Percentiles rank a stretch among this genome's conserved stretches.
phyloP scores from a whole-genome alignment of 2,113 vertebrate species.

The Malurus alboscapulatus region DNA sequence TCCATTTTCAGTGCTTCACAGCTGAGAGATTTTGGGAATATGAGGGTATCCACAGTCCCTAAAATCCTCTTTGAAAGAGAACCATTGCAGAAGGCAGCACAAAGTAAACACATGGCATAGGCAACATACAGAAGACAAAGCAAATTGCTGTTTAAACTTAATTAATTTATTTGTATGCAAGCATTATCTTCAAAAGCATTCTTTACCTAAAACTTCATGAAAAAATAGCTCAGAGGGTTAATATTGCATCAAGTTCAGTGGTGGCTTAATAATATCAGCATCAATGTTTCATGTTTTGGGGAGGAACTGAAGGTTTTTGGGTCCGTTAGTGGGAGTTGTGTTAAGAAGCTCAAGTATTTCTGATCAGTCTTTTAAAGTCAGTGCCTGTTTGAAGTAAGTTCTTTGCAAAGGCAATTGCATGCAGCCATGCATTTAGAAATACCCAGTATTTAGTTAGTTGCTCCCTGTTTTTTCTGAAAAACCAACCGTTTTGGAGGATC shows the following conservation, averaged over 20 bases:
- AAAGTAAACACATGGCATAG: background rate
- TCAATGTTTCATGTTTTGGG: rapidly evolving
- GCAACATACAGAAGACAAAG: background rate
- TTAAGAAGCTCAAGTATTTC: background rate
- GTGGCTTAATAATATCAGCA: background rate
- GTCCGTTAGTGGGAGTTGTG: rapidly evolving
- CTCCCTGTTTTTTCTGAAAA: background rate
- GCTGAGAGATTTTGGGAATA: background rate
- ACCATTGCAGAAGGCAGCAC: background rate
- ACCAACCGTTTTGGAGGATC: rapidly evolving
- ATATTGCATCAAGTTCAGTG: background rate
- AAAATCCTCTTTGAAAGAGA: background rate
- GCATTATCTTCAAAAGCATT: background rate
- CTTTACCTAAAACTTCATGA: background rate
- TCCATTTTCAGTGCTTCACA: background rate
- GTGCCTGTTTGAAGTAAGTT: background rate
- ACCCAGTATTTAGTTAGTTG: background rate
- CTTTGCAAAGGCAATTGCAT: background rate
- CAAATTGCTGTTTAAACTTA: background rate
- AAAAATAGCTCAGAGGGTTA: background rate
- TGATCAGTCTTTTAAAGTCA: background rate
- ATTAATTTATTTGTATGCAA: background rate
- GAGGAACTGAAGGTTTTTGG: background rate
- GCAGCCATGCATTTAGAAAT: background rate
- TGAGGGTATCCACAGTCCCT: no score